Evolutionary conservation across 2,888 invertebrate genomes (phyloP), one percentile per base, ranked within the genome.

Genomic region (Sarcophaga rosellei): DNA sequence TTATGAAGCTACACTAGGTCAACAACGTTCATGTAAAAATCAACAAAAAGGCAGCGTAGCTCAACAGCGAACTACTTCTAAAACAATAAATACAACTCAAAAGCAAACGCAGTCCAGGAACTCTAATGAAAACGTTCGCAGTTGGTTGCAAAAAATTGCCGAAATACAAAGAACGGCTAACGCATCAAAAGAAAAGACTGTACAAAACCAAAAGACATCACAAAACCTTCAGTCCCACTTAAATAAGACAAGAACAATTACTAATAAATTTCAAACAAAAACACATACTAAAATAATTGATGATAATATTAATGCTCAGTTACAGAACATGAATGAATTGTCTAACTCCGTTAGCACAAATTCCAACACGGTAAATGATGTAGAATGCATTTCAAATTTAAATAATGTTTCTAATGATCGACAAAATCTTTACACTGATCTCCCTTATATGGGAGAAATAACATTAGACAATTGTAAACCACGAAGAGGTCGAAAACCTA

Each of bases 381-480:
- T 4, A 12, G 1, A 21, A 0, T 35, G 35, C 20, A 4, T 53
- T 1, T 23, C 57, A 1, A 63, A 63, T 11, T 15, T 8, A 2
- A 12, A 25, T 17, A 70, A 63, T 4, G 4, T n/a, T 59, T 23
- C 61, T 3, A 72, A n/a, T 21, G 44, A 15, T 11, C 57, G 44
- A 21, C 21, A 61, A 75, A 15, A 79, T 4, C 96, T 96, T 66
- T 97, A 96, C 91, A 96, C 96, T 66, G 97, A 98, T 90, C 93
- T 98, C 68, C 98, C 98, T 0, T 98, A 97, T 93, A 98, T 98
- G 97, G 98, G 98, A 0, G 98, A 98, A 92, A 97, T 98, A 94
- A 97, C 97, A 0, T 93, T 98, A 78, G 97, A 97, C 91, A 97
- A 98, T 92, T 96, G 96, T 17, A 97, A 97, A 89, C 98, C 98